phyloP scores from a whole-genome alignment of 2,113 vertebrate genomes.

The Tympanuchus pallidicinctus region DNA sequence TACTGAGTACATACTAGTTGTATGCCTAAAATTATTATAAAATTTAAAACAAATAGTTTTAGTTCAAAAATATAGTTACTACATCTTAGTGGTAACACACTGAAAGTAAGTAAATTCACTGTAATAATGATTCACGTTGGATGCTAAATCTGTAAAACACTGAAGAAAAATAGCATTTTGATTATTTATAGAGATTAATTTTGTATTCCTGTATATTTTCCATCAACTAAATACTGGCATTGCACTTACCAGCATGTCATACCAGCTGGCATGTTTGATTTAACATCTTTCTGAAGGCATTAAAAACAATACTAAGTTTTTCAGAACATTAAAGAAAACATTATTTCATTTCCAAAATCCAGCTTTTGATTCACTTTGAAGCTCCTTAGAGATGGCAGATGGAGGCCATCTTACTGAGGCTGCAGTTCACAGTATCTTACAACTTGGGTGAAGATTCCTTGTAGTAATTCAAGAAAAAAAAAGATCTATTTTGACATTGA shows the following conservation, averaged over 20 bases:
- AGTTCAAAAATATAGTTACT: not conserved
- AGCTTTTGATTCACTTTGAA: not conserved
- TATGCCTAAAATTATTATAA: not conserved
- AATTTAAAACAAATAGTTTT: not conserved
- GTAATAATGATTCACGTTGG: not conserved
- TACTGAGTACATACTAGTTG: not conserved
- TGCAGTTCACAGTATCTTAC: not conserved
- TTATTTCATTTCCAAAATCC: not conserved
- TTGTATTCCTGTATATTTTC: not conserved
- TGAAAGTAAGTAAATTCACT: not conserved
- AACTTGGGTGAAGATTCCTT: not conserved
- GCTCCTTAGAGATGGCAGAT: not conserved
- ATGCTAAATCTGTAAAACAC: not conserved
- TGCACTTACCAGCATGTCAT: not conserved
- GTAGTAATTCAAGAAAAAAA: not conserved
- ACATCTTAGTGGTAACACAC: not conserved
- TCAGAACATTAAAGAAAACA: not conserved
- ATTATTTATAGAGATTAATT: not conserved
- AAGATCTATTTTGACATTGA: not conserved
- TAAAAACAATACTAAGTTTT: not conserved
- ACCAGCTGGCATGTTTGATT: not conserved
- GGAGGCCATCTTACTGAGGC: not conserved
- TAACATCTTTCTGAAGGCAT: not conserved
- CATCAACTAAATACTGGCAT: not conserved
- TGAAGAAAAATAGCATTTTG: not conserved